Percentiles rank a stretch among this genome's conserved stretches.
These are phyloP conservation scores for Paedocypris micromegethes DNA, from an alignment of 2,797 vertebrate genomes.

Conservation along the genomic window DNA sequence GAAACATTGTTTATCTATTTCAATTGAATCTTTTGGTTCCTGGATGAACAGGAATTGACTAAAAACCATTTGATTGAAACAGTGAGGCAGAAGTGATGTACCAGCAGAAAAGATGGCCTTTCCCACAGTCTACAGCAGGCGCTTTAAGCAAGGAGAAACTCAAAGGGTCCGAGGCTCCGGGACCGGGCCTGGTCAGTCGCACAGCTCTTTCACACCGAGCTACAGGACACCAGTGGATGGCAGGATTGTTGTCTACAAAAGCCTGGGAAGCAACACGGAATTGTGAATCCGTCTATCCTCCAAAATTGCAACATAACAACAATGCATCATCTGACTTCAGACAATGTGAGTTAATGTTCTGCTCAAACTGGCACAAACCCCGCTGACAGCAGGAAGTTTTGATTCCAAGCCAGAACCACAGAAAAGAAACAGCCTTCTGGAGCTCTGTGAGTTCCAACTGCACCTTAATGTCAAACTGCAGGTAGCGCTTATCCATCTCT, in stretches of 20 bases:
- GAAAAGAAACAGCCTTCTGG: constrained; percentile 15
- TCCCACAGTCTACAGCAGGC: constrained; percentile 95
- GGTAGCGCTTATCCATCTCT: constrained; percentile 97
- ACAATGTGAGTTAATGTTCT: constrained; percentile 8
- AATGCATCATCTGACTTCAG: constrained; percentile 16
- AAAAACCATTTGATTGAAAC: background rate
- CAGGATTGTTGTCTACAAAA: constrained; percentile 97
- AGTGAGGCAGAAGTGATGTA: constrained; percentile 44
- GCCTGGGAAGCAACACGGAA: constrained; percentile 65
- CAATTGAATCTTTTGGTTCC: too few relatives aligned
- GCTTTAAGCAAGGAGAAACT: constrained; percentile 85
- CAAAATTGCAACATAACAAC: background rate
- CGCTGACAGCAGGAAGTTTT: constrained; percentile 6
- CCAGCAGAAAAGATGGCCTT: constrained; percentile 97
- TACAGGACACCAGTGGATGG: constrained; percentile 93
- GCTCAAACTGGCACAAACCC: background rate
- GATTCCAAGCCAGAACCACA: constrained; percentile 8
- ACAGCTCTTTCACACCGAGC: constrained; percentile 93
- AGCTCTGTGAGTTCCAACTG: constrained; percentile 9
- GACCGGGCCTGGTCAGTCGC: constrained; percentile 80
- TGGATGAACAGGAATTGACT: too few relatives aligned
- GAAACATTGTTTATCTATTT: too few relatives aligned
- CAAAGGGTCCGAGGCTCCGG: constrained; percentile 76
- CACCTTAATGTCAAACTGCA: constrained; percentile 99
- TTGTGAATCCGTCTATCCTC: background rate